Evolutionary conservation across 2,113 vertebrate species (phyloP).

Genomic region (Hylia prasina): DNA sequence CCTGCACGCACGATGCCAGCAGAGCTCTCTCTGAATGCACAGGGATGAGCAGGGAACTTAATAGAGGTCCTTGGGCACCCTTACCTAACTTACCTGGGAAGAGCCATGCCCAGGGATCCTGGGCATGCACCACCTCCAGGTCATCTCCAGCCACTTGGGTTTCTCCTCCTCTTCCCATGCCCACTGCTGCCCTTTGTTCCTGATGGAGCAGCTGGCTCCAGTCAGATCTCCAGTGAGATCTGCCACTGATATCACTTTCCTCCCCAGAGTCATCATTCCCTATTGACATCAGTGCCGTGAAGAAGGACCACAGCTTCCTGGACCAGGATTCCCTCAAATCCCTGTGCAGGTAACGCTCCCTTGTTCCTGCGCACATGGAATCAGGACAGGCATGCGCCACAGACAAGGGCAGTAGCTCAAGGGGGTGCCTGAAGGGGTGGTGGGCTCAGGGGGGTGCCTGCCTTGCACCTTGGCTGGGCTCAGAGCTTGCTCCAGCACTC

Average conservation of each 20-base stretch:
- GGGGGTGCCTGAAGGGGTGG: too few relatives aligned
- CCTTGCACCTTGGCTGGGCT: background rate
- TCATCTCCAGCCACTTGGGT: background rate
- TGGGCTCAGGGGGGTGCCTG: background rate
- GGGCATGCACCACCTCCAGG: background rate
- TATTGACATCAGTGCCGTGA: slow-evolving; percentile 79
- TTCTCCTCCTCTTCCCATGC: background rate
- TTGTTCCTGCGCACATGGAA: fast-evolving
- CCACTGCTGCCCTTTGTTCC: background rate
- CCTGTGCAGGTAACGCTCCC: slow-evolving; percentile 75
- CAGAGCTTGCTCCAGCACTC: background rate
- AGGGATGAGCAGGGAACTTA: background rate
- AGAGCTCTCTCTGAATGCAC: background rate
- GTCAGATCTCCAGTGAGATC: too few relatives aligned
- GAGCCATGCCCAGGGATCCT: fast-evolving
- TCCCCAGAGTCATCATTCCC: slow-evolving; percentile 70
- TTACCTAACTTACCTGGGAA: background rate
- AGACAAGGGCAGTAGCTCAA: background rate
- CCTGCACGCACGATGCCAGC: background rate
- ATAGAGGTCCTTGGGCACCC: background rate
- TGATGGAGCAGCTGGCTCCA: background rate
- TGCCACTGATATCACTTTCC: background rate
- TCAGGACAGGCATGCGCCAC: fast-evolving
- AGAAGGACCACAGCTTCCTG: slow-evolving; percentile 82
- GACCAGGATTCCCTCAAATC: slow-evolving; percentile 83